phyloP scores from a whole-genome alignment of 1,140 invertebrate species.

The Plodia interpunctella region DNA sequence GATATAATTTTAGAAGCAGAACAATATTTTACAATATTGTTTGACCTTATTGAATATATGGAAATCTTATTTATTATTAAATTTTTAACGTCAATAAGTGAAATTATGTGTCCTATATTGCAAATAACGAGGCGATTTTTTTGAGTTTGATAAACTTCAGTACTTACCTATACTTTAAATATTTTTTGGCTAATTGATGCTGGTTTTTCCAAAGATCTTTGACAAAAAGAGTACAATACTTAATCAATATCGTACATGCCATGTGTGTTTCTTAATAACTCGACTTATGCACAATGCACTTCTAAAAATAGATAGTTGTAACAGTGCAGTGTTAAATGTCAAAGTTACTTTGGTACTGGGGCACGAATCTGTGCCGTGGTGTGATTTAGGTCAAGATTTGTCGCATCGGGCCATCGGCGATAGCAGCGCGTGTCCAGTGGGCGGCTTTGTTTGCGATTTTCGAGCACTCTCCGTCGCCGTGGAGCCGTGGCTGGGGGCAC shows the following conservation, averaged over 20 bases:
- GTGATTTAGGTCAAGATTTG: slow-evolving; percentile 12
- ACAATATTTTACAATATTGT: too few relatives aligned
- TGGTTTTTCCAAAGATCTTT: too few relatives aligned
- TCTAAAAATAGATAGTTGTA: background rate
- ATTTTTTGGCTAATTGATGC: too few relatives aligned
- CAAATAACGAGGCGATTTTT: too few relatives aligned
- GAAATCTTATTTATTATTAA: too few relatives aligned
- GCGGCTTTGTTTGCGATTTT: slow-evolving; percentile 27
- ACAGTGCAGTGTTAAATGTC: background rate
- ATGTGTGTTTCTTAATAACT: background rate
- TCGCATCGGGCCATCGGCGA: slow-evolving; percentile 16
- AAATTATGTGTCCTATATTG: too few relatives aligned
- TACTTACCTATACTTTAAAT: too few relatives aligned
- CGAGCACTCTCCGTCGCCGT: slow-evolving; percentile 25
- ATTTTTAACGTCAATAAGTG: too few relatives aligned
- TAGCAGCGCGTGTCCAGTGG: slow-evolving; percentile 18
- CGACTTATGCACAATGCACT: background rate
- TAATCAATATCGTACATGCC: background rate
- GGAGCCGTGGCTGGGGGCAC: slow-evolving; percentile 12
- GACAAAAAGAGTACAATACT: too few relatives aligned
- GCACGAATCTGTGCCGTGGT: slow-evolving; percentile 11
- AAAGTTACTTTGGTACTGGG: slow-evolving; percentile 4
- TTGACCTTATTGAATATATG: too few relatives aligned
- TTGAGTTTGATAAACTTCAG: too few relatives aligned
- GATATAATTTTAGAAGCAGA: too few relatives aligned